Evolutionary conservation across 2,797 vertebrate genomes (phyloP), one percentile per base, ranked within the genome.

Genomic region (Sebastolobus altivelis): DNA sequence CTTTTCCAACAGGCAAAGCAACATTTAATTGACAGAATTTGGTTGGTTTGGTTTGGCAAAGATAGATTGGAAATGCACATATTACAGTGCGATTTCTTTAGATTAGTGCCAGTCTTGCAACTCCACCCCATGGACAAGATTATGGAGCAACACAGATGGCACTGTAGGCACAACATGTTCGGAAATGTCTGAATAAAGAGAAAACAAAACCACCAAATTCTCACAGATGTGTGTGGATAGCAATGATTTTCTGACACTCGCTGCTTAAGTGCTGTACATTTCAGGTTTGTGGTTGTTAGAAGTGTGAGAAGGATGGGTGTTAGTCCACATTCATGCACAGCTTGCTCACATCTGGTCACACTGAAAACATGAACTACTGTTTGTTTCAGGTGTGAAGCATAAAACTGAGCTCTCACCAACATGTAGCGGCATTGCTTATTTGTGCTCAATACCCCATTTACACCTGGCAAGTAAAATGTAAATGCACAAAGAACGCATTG

Each of bases 111-210:
- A 82, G 49, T 68, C 20, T 31, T 67, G 46, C 37, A 49, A 67
- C 43, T 67, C 43, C 55, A 27, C 49, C 59, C 38, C 60, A 40
- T 11, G 10, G 14, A 58, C 58, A 40, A 74, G 6, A 18, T 65
- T 74, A 40, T 33, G 31, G 49, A 67, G 65, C 43, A 46, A 75
- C 61, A 72, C 82, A 77, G 58, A 85, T 85, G 67, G 72, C 62
- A 70, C 65, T 65, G 52, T 43, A 18, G 37, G 59, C 59, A 75
- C 31, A 62, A 38, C 31, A 31, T 60, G 33, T 75, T 74, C 9
- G 29, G 27, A 66, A 69, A 54, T 59, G 8, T 54, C 65, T 70
- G 2, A 61, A 62, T 18, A 55, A 68, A 62, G 20, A 80, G 25
- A 65, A 65, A 58, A 12, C 18, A 58, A 62, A 62, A 33, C 18